Percentiles rank a stretch among this genome's conserved stretches.
phyloP scores from a whole-genome alignment of 2,888 invertebrate species.

The Merodon equestris region DNA sequence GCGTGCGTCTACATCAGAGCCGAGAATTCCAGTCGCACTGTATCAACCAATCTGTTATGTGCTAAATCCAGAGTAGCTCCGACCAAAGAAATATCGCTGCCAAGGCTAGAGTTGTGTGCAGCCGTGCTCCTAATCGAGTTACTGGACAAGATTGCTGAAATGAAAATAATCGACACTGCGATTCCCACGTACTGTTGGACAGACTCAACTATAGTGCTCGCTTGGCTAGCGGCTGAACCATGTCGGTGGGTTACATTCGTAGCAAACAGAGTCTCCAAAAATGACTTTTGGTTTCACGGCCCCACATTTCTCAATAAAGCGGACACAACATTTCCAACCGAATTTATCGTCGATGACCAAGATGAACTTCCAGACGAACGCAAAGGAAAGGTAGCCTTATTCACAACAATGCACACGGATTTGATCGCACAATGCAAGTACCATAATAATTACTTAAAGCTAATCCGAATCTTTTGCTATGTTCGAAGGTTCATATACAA shows the following conservation, averaged over 20 bases:
- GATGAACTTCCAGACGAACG: background rate
- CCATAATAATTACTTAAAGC: background rate
- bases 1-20: conserved; percentile 15
- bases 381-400: background rate
- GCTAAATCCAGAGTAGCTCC: conserved; percentile 13
- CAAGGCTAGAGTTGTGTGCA: conserved; percentile 1
- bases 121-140: background rate
- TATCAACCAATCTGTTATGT: background rate
- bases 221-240: conserved; percentile 1
- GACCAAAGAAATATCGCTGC: background rate
- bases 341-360: background rate
- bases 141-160: background rate
- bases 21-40: background rate
- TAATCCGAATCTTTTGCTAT: conserved; percentile 7
- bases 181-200: background rate
- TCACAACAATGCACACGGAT: background rate
- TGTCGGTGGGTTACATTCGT: conserved; percentile 3
- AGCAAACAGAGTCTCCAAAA: background rate
- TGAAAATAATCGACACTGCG: background rate
- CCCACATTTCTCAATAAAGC: background rate
- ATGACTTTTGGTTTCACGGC: background rate
- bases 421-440: background rate
- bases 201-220: background rate
- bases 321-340: background rate
- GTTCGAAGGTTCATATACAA: conserved; percentile 18